Percentiles rank a stretch among this genome's conserved stretches.
phyloP scores from a whole-genome alignment of 2,113 vertebrate species.

The Indicator indicator region DNA sequence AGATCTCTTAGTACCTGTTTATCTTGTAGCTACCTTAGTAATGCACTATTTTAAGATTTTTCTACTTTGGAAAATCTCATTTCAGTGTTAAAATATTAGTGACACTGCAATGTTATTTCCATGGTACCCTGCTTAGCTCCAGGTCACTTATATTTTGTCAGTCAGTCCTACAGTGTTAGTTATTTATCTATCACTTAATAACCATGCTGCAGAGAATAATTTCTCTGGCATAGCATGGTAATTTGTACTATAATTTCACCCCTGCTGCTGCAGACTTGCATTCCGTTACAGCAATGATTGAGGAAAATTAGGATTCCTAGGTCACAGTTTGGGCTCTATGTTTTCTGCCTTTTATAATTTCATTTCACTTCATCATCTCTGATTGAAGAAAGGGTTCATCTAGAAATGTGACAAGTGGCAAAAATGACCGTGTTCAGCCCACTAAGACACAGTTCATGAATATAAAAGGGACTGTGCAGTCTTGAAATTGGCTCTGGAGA shows the following conservation, averaged over 20 bases:
- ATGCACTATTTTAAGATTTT: slow-evolving; percentile 60
- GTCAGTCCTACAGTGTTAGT: slow-evolving; percentile 81
- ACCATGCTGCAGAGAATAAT: slow-evolving; percentile 80
- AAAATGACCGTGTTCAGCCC: slow-evolving; percentile 10
- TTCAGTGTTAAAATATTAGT: slow-evolving; percentile 73
- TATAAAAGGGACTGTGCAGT: background rate
- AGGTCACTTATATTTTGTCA: slow-evolving; percentile 83
- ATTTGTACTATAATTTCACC: slow-evolving; percentile 83
- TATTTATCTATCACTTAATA: slow-evolving; percentile 85
- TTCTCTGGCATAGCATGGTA: slow-evolving; percentile 82
- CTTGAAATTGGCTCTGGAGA: background rate
- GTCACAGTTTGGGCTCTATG: slow-evolving; percentile 73
- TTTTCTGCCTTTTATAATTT: slow-evolving; percentile 77
- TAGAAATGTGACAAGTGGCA: slow-evolving; percentile 46
- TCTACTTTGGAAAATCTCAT: slow-evolving; percentile 75
- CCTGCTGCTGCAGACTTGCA: slow-evolving; percentile 78
- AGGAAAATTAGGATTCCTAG: slow-evolving; percentile 82
- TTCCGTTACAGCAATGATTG: slow-evolving; percentile 78
- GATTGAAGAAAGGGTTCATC: slow-evolving; percentile 47
- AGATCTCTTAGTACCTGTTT: background rate
- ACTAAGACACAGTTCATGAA: background rate
- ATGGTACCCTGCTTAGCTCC: slow-evolving; percentile 74
- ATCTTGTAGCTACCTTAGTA: background rate
- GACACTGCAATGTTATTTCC: slow-evolving; percentile 71
- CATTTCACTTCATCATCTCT: slow-evolving; percentile 68